Conservation (phyloP, 1,140 invertebrate species). For the Achatina immaculata region DNA sequence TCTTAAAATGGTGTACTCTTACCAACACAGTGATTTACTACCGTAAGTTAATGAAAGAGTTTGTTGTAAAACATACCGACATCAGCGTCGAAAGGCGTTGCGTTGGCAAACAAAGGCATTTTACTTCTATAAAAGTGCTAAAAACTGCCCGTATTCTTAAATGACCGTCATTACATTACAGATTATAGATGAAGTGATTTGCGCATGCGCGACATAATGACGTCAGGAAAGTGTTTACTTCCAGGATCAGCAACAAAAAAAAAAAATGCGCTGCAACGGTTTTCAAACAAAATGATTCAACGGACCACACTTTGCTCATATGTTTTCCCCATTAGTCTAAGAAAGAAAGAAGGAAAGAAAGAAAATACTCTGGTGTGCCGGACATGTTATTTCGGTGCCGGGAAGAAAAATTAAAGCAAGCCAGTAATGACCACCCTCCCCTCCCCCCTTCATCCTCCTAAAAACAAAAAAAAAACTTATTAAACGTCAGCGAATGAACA, state of each 20-base stretch:
- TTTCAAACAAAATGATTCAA: too few species aligned
- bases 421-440: too few species aligned
- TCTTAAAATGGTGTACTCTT: not conserved
- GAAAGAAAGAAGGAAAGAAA: too few species aligned
- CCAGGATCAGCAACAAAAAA: not conserved
- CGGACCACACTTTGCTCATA: too few species aligned
- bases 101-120: slow-evolving; percentile 76
- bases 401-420: too few species aligned
- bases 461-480: too few species aligned
- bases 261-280: too few species aligned
- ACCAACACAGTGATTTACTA: slow-evolving; percentile 18
- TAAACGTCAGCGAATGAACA: too few species aligned
- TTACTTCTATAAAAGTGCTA: slow-evolving; percentile 33
- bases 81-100: slow-evolving; percentile 80
- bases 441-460: too few species aligned
- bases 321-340: too few species aligned
- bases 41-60: not conserved
- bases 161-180: slow-evolving; percentile 4
- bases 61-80: slow-evolving; percentile 77
- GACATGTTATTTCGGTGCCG: too few species aligned
- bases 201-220: slow-evolving; percentile 20
- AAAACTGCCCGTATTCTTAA: not conserved
- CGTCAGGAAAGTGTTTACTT: slow-evolving; percentile 36
- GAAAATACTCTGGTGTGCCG: too few species aligned
- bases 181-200: not conserved